Evolutionary conservation across 1,140 invertebrate species (phyloP), one percentile per base, ranked within the genome.

Genomic region (Meloidogyne chitwoodi): DNA sequence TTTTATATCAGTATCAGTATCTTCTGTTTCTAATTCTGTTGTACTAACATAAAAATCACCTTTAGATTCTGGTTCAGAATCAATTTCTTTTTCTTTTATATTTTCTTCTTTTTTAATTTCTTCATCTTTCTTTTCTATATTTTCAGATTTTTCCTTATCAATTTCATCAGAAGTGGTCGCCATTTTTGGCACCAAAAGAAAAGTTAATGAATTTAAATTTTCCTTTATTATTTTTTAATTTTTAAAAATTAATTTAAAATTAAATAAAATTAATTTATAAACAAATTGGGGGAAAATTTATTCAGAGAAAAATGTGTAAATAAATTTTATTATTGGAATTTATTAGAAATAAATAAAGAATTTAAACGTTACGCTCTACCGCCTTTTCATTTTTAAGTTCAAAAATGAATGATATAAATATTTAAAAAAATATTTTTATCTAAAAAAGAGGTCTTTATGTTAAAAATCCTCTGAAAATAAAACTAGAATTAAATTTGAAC

Each of bases 21-120:
- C 65, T 41, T 67, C 65, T 41, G 65, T 67, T 67, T 67, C 65
- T n/a, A 41, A 31, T 41, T 67, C 65, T 67, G 65, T 67, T 31
- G 65, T 67, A 41, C 65, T 67, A 5, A 67, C 65, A 41, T 67
- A 67, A 41, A 67, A 67, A 34, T 67, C 38, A 6, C 19, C 19
- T 67, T 67, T 67, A n/a, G 29, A 41, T 67, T 67, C 48, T 56
- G 48, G n/a, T 56, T 56, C 48, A n/a, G 48, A 56, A 56, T 56
- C 48, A n/a, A 22, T 56, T 56, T 56, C 48, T 22, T 56, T 56
- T n/a, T 56, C 48, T n/a, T 56, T 8, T 56, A 6, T 19, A 6
- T 56, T 22, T 22, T n/a, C 48, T n/a, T 56, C 10, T 56, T 56
- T n/a, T n/a, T 56, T 56, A 56, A 56, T 56, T 56, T n/a, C n/a